Evolutionary conservation across 2,888 invertebrate species (phyloP).

Genomic region (Synergus gifuensis): DNA sequence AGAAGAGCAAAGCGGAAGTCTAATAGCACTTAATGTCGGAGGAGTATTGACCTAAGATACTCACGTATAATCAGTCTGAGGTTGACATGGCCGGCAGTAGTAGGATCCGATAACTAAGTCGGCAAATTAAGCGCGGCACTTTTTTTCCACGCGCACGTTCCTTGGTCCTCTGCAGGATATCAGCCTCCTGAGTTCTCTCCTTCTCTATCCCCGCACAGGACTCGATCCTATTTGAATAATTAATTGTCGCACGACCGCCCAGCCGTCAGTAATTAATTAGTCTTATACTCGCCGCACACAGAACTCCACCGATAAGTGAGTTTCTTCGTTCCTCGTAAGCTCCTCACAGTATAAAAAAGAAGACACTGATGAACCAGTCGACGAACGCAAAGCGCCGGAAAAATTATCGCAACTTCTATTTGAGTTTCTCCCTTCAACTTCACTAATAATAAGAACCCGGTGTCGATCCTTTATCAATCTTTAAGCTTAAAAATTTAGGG

Average conservation of each 20-base stretch:
- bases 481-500: neutral
- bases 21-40: neutral
- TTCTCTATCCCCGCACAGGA: constrained; percentile 46
- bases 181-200: constrained; percentile 38
- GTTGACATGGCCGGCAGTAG: constrained; percentile 55
- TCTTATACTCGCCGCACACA: constrained; percentile 31
- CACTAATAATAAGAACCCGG: neutral
- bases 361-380: neutral
- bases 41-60: constrained; percentile 52
- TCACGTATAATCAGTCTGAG: constrained; percentile 66
- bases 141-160: constrained; percentile 31
- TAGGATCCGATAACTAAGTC: constrained; percentile 42
- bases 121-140: constrained; percentile 38
- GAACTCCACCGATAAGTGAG: constrained; percentile 43
- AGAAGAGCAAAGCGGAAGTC: neutral
- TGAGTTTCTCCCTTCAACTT: neutral
- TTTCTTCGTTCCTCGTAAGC: constrained; percentile 38
- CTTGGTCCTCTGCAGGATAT: constrained; percentile 41
- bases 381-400: neutral
- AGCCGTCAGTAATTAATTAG: constrained; percentile 47
- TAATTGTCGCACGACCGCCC: constrained; percentile 52
- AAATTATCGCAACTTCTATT: neutral
- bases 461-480: too few species aligned
- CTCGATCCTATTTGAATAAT: constrained; percentile 56
- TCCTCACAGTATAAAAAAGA: constrained; percentile 3